These are phyloP conservation scores for Coecobrya sp. DNA, from an alignment of 2,888 invertebrate species.

Conservation along the genomic window DNA sequence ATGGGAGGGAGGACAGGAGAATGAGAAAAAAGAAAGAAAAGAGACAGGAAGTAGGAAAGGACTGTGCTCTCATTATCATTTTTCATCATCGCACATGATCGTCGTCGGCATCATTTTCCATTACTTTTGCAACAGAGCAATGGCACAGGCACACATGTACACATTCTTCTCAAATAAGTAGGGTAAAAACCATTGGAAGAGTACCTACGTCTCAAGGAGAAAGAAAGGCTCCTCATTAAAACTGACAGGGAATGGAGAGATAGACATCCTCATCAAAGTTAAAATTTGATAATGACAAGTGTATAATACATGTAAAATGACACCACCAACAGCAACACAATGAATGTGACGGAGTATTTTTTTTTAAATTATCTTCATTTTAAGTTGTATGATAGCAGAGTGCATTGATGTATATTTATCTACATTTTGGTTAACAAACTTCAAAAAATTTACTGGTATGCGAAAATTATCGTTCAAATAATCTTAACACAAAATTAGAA, in stretches of 20 bases:
- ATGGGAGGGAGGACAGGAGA: background rate
- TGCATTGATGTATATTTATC: too few relatives aligned
- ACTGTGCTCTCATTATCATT: slow-evolving; percentile 46
- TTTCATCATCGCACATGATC: slow-evolving; percentile 19
- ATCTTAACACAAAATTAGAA: too few relatives aligned
- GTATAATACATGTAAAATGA: background rate
- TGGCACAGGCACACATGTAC: background rate
- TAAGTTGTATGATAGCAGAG: too few relatives aligned
- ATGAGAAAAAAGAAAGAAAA: background rate
- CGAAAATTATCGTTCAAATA: too few relatives aligned
- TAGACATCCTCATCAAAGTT: background rate
- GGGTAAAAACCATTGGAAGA: background rate
- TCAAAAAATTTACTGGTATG: too few relatives aligned
- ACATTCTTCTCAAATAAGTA: background rate
- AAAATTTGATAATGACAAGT: slow-evolving; percentile 4
- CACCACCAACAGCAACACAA: background rate
- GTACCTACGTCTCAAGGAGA: background rate
- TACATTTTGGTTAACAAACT: too few relatives aligned
- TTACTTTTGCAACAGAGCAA: background rate
- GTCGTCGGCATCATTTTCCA: slow-evolving; percentile 3
- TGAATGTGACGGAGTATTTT: background rate
- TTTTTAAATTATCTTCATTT: too few relatives aligned
- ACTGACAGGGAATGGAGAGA: background rate
- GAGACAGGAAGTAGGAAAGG: slow-evolving; percentile 22
- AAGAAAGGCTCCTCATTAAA: slow-evolving; percentile 38